A percentile compares a stretch with the other conserved stretches of the same genome.
Evolutionary conservation across 2,797 vertebrate genomes (phyloP).

Genomic region (Lophius americanus): DNA sequence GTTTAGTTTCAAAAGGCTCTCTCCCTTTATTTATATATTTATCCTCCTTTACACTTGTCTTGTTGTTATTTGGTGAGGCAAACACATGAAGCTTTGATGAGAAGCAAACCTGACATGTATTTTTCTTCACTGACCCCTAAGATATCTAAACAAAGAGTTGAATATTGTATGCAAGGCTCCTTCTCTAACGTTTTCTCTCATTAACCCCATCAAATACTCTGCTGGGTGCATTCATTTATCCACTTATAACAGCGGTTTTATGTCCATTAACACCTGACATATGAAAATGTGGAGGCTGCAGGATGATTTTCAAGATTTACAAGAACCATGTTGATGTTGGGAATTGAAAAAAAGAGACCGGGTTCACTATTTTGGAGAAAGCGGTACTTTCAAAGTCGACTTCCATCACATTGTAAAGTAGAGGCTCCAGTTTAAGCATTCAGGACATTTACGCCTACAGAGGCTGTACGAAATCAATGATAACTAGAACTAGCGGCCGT

Average conservation of each 20-base stretch:
- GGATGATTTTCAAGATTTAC: slow-evolving; percentile 31
- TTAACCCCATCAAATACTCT: slow-evolving; percentile 40
- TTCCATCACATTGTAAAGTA: too few relatives aligned
- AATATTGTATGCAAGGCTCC: slow-evolving; percentile 49
- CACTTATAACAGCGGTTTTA: slow-evolving; percentile 9
- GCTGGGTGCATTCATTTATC: slow-evolving; percentile 1
- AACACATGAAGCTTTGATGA: slow-evolving; percentile 83
- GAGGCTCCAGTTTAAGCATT: too few relatives aligned
- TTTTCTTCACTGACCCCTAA: slow-evolving; percentile 75
- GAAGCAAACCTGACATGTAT: slow-evolving; percentile 78
- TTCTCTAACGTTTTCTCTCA: slow-evolving; percentile 31
- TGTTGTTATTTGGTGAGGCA: slow-evolving; percentile 79
- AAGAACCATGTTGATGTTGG: slow-evolving; percentile 34
- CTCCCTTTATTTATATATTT: slow-evolving; percentile 76
- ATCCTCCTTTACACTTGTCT: slow-evolving; percentile 77
- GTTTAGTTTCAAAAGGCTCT: slow-evolving; percentile 84
- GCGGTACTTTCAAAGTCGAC: too few relatives aligned
- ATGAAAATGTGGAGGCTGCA: not conserved
- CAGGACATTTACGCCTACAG: too few relatives aligned
- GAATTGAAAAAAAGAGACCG: slow-evolving; percentile 14
- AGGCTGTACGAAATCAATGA: too few relatives aligned
- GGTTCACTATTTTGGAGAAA: too few relatives aligned
- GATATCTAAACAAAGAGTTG: slow-evolving; percentile 74
- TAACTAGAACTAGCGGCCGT: too few relatives aligned
- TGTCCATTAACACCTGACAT: slow-evolving; percentile 14